Base-by-base conservation (phyloP, 2,888 invertebrate genomes). In the Muscina levida region DNA sequence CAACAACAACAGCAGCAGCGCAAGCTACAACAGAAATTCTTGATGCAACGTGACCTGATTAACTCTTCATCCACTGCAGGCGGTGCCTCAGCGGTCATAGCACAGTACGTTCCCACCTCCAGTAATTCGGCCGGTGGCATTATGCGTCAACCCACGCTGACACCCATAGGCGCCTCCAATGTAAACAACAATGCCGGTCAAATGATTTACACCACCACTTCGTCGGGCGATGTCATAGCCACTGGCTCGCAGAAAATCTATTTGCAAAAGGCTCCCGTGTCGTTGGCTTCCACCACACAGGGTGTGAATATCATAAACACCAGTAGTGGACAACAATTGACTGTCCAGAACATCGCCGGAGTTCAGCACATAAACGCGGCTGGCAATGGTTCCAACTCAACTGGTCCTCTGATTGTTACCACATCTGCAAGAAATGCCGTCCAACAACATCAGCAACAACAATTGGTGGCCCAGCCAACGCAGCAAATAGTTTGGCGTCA, bases 401-500 rank as follows among this genome's bases (percentile, higher is more conserved):
- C 85, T 8, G 84, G 88, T 19, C 87, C 88, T 0, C 79, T 89
- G 19, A 86, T 89, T 53, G 86, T 89, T 19, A 85, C 88, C 22
- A 87, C 89, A 19, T 84, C 88, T 17, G 83, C 86, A 5, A 87
- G 87, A 56, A 88, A 88, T 51, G 67, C 83, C 24, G 81, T 85
- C 13, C 86, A 87, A 42, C 84, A 84, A 48, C 85, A 85, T 67
- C 72, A 82, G 13, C 87, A 86, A 39, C 87, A 84, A 51, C 53
- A 83, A 39, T 48, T 86, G 46, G 86, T 87, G 22, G 84, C 82
- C 17, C 85, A 84, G 15, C 87, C 86, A 76, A 82, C 85, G 22
- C 87, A 86, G 71, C 87, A 87, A 65, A 87, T 89, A 68, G 87
- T 90, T 6, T 90, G 89, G 89, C 87, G 90, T 0, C 89, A 89